Base-by-base conservation (phyloP, 2,113 vertebrate species). In the Equus przewalskii region DNA sequence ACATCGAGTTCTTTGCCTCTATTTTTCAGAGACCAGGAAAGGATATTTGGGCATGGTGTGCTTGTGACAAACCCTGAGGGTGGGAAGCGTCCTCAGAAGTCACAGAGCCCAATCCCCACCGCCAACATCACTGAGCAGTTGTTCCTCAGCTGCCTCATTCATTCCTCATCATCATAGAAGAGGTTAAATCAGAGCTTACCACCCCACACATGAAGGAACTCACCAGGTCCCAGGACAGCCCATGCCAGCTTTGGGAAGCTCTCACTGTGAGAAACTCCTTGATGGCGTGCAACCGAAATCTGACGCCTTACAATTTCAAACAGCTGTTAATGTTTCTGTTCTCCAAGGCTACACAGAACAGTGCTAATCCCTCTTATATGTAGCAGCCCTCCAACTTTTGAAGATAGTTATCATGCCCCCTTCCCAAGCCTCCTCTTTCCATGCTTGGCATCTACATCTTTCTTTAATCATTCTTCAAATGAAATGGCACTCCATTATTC, bases 301-400 rank as follows among this genome's bases (percentile, higher is more conserved):
- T 81, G 98, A 98, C 26, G 14, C 97, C 83, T 81, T 30, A 58
- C 94, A 80, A 97, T 95, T 90, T 67, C 90, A 98, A 96, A 92
- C 98, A 98, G 98, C 97, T 98, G 98, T 90, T 92, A 96, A 85
- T 97, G 94, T 98, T 98, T 98, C 98, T 97, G 84, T 96, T 98
- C 97, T 98, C 97, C 97, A 92, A 97, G 96, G 96, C 94, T 97
- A 97, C 97, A 79, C 72, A 94, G 96, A 87, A 89, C 76, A 80
- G 96, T 95, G 97, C 54, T 98, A 97, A 98, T 97, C 95, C 60
- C 65, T 67, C 60, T 81, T 82, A 16, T 67, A 87, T 30, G 92
- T 78, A 96, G 81, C 95, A 90, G 56, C 54, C 82, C 91, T 96
- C 72, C 60, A 89, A 62, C 88, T 85, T 91, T 16, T 96, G 64